These are phyloP conservation scores for Caerostris extrusa DNA, from an alignment of 1,140 invertebrate genomes.

Conservation along the genomic window DNA sequence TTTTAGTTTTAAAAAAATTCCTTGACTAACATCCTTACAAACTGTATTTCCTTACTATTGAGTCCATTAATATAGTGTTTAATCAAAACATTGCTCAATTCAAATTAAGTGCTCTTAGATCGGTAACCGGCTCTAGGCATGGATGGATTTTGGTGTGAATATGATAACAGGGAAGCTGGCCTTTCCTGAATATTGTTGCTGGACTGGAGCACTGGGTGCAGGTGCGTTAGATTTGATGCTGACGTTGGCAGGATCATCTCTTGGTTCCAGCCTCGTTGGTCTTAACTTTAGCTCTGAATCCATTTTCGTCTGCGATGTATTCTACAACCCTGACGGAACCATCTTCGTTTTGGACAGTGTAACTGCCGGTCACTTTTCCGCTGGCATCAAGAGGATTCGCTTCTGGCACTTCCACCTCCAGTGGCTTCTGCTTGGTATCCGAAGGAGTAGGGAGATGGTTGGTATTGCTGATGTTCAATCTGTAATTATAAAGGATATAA, in stretches of 20 bases:
- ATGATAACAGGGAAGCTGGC: slow-evolving; percentile 26
- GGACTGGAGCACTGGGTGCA: background rate
- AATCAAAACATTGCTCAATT: background rate
- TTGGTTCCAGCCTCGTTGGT: slow-evolving; percentile 76
- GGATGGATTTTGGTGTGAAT: slow-evolving; percentile 41
- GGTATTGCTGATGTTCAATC: slow-evolving; percentile 26
- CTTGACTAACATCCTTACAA: no score
- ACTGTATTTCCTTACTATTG: no score
- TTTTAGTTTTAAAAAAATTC: no score
- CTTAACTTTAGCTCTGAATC: slow-evolving; percentile 80
- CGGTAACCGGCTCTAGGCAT: slow-evolving; percentile 34
- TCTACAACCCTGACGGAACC: slow-evolving; percentile 79
- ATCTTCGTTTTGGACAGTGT: slow-evolving; percentile 79
- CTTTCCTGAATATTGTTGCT: slow-evolving; percentile 4
- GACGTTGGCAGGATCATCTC: slow-evolving; percentile 50
- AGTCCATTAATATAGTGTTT: background rate
- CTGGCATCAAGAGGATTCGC: slow-evolving; percentile 69
- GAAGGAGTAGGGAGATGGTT: slow-evolving; percentile 70
- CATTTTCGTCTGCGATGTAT: slow-evolving; percentile 80
- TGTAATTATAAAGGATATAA: background rate
- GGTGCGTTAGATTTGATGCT: slow-evolving; percentile 41
- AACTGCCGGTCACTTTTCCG: slow-evolving; percentile 78
- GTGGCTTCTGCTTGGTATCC: slow-evolving; percentile 64
- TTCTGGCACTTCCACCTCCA: slow-evolving; percentile 55
- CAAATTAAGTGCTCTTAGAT: background rate